phyloP scores from a whole-genome alignment of 1,140 invertebrate species.

The Drosophila asahinai region DNA sequence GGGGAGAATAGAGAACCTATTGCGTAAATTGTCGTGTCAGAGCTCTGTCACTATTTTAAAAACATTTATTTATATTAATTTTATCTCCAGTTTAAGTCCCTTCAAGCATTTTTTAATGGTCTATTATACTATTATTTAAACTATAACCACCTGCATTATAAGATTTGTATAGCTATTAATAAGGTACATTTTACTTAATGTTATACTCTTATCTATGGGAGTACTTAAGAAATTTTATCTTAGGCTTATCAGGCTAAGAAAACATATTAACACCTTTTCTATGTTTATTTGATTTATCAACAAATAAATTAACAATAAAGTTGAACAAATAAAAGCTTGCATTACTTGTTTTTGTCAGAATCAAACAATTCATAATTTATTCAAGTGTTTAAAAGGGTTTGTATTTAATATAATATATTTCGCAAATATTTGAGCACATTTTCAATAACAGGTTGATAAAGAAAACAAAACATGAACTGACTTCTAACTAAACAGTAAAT shows the following conservation, averaged over 20 bases:
- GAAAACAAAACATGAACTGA: background rate
- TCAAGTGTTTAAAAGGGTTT: background rate
- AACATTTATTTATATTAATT: background rate
- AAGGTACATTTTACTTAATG: background rate
- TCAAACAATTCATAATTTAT: slow-evolving; percentile 9
- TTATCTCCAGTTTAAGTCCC: no score
- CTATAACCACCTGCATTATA: no score
- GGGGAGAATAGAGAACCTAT: background rate
- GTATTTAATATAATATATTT: background rate
- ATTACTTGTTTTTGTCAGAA: background rate
- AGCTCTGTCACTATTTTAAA: background rate
- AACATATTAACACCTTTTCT: background rate
- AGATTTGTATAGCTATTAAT: background rate
- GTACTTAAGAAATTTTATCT: no score
- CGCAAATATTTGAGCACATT: background rate
- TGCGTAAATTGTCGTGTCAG: no score
- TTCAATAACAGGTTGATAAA: background rate
- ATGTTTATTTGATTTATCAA: background rate
- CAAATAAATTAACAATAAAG: background rate
- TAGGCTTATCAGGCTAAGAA: no score
- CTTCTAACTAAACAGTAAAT: background rate
- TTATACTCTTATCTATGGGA: no score
- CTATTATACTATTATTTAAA: no score
- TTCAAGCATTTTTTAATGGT: no score
- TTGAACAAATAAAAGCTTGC: slow-evolving; percentile 4